Conservation (phyloP, 1,140 invertebrate species). For the Varroa destructor region DNA sequence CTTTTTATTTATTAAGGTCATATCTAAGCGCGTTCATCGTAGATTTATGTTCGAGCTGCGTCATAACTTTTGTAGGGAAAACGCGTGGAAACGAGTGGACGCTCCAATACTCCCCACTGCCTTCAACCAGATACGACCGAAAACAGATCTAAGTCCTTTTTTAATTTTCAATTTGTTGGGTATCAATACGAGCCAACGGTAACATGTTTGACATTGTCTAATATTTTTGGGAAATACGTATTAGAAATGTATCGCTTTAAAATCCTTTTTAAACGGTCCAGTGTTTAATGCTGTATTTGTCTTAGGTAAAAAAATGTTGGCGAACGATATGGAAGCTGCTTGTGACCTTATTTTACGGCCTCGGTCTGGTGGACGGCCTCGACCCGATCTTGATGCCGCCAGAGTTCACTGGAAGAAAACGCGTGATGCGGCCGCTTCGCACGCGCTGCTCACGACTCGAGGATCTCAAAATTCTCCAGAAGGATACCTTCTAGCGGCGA, state of each 20-base stretch:
- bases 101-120: no score
- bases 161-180: no score
- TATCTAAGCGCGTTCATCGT: no score
- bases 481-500: slow-evolving; percentile 26
- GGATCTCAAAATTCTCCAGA: slow-evolving; percentile 26
- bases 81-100: no score
- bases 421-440: slow-evolving; percentile 17
- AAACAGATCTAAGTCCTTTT: no score
- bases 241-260: background rate
- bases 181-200: no score
- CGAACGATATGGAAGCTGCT: background rate
- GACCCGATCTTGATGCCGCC: slow-evolving; percentile 27
- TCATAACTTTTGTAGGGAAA: no score
- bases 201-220: no score
- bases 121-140: no score
- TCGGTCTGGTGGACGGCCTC: background rate
- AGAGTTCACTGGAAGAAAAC: slow-evolving; percentile 27
- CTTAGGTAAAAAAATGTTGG: slow-evolving; percentile 34
- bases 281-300: slow-evolving; percentile 29
- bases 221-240: background rate
- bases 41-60: no score
- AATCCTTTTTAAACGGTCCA: background rate
- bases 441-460: slow-evolving; percentile 12
- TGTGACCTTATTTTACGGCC: slow-evolving; percentile 14
- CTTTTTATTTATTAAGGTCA: slow-evolving; percentile 26